Base-by-base conservation (phyloP, 35 echinoderm and acorn worm genomes). In the Heliocidaris erythrogramma region DNA sequence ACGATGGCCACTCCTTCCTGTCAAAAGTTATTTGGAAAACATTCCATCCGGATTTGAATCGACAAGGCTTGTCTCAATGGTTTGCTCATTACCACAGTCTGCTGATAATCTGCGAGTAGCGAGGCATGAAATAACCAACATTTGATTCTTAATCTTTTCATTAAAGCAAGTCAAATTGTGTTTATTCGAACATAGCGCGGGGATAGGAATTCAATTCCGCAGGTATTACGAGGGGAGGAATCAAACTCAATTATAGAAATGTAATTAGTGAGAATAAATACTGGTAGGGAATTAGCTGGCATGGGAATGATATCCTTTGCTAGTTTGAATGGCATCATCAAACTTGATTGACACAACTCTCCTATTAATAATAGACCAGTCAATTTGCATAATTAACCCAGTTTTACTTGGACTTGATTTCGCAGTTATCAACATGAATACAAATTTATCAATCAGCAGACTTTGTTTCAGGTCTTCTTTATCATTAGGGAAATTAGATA, bases 311-410 rank as follows among this genome's bases (percentile, higher is more conserved):
- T 78, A 78, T 78, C 65, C 65, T 78, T 78, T 78, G 65, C 18
- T 78, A 78, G 65, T 78, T 78, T 78, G 65, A 78, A 78, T 78
- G 65, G 65, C 27, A 78, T 78, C 27, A 78, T 78, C 18, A 78
- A 8, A 78, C 21, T 78, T 78, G 65, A 78, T 78, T 78, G 65
- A 78, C 65, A 78, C 65, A n/a, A 78, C 14, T 8, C 65, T 27
- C 65, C 65, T 24, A 78, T 78, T 24, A 78, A 78, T 78, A 27
- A 78, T 78, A 24, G 21, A 78, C 65, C 65, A 78, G 65, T 78
- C 65, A 78, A 78, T 78, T 78, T 78, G 65, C 65, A 78, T 78
- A 78, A 78, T 78, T 78, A 78, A 78, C 65, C 65, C 65, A 78
- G 65, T 78, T 78, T 78, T 78, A 78, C 65, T n/a, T 78, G 65